Conservation (phyloP, 1,140 invertebrate genomes). For the Leptoteleia sp. region DNA sequence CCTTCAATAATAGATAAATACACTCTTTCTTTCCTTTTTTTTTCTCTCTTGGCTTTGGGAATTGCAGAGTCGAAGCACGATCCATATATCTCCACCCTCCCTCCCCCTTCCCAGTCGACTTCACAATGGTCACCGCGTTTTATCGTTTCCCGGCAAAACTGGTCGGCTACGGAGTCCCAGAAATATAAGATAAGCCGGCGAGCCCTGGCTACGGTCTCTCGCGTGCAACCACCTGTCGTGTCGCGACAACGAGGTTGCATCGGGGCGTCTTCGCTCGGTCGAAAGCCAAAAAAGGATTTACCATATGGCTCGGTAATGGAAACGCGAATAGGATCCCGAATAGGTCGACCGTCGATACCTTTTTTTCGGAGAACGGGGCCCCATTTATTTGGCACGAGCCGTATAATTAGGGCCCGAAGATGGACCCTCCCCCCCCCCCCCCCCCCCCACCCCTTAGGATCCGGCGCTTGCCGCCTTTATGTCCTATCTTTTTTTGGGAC, state of each 20-base stretch:
- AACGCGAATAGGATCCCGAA: conserved; percentile 48
- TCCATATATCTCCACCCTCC: neutral
- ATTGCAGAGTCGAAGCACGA: no score
- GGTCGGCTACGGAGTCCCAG: conserved; percentile 4
- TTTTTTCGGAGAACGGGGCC: conserved; percentile 56
- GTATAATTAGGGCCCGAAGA: conserved; percentile 57
- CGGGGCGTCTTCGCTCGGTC: conserved; percentile 48
- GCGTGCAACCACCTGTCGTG: conserved; percentile 62
- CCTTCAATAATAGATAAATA: no score
- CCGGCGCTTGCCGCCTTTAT: conserved; percentile 22
- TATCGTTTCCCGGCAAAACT: conserved; percentile 22
- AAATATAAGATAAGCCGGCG: conserved; percentile 28
- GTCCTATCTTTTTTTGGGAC: conserved; percentile 8
- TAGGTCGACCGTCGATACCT: conserved; percentile 51
- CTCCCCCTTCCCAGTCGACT: no score
- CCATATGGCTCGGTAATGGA: conserved; percentile 56
- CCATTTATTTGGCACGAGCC: conserved; percentile 60
- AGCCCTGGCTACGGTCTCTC: conserved; percentile 16
- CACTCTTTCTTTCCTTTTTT: no score
- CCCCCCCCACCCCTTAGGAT: no score
- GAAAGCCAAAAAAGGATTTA: conserved; percentile 62
- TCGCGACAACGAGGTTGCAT: conserved; percentile 55
- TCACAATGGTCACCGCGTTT: conserved; percentile 20
- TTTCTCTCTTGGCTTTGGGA: no score
- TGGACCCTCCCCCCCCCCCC: conserved; percentile 18